These are phyloP conservation scores for Coptodon rendalli DNA, from an alignment of 2,113 vertebrate species.

Conservation along the genomic window DNA sequence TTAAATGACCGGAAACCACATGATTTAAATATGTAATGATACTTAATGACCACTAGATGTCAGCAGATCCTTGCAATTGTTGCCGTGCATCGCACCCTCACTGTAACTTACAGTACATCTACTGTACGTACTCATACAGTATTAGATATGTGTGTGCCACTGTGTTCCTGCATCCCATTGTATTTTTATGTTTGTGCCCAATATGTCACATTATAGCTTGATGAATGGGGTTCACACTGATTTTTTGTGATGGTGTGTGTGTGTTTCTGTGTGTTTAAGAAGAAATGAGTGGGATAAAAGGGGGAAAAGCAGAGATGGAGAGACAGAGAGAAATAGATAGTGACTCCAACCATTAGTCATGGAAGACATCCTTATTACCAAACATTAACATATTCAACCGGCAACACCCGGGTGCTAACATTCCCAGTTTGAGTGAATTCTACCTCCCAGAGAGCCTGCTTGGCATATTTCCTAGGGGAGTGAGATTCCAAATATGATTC, in stretches of 20 bases:
- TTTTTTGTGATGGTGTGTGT: background rate
- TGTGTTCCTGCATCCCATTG: background rate
- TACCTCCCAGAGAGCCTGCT: background rate
- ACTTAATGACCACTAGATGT: constrained; percentile 45
- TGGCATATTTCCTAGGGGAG: background rate
- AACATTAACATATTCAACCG: constrained; percentile 34
- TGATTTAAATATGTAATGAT: background rate
- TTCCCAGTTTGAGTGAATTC: background rate
- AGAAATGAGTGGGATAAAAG: background rate
- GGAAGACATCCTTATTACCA: constrained; percentile 31
- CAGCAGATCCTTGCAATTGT: constrained; percentile 14
- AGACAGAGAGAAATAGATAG: constrained; percentile 18
- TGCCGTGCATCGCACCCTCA: background rate
- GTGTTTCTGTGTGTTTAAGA: background rate
- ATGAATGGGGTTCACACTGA: background rate
- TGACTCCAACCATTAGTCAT: constrained; percentile 26
- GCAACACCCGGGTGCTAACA: background rate
- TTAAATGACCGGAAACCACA: background rate
- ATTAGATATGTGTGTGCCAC: background rate
- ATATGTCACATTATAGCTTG: background rate
- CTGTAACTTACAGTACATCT: background rate
- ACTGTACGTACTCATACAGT: background rate
- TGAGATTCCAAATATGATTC: background rate
- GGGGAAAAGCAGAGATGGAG: background rate
- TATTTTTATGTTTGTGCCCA: background rate